A percentile compares a stretch with the other conserved stretches of the same genome.
phyloP scores from a whole-genome alignment of 2,113 vertebrate genomes.

The Lontra canadensis region DNA sequence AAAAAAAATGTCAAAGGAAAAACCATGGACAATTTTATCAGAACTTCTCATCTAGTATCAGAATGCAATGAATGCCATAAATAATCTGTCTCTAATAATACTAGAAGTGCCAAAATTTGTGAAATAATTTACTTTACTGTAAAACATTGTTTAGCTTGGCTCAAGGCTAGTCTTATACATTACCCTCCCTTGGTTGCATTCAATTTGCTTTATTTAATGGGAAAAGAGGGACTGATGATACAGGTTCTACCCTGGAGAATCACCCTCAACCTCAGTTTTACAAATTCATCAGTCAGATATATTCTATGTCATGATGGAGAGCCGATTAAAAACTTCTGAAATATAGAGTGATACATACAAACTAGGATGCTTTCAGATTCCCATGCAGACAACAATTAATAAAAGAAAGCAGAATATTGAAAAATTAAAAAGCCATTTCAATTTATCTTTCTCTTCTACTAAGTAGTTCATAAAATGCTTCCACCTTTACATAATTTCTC shows the following conservation, averaged over 20 bases:
- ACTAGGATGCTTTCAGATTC: background rate
- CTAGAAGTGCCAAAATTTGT: background rate
- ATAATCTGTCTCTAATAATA: background rate
- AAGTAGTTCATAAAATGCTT: background rate
- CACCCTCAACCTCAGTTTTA: constrained; percentile 10
- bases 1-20: constrained; percentile 29
- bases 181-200: background rate
- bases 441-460: constrained; percentile 4
- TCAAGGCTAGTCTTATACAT: background rate
- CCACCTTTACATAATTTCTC: background rate
- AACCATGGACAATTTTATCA: constrained; percentile 21
- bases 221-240: background rate
- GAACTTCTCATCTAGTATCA: background rate
- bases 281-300: background rate
- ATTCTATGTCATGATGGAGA: background rate
- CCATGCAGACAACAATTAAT: background rate
- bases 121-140: background rate
- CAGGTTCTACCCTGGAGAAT: background rate
- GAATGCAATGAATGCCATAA: background rate
- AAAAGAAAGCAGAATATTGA: background rate
- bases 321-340: background rate
- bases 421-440: constrained; percentile 9
- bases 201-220: constrained; percentile 4
- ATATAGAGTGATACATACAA: background rate
- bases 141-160: background rate